Base-by-base conservation (phyloP, 2,888 invertebrate species). In the Pyralis farinalis region DNA sequence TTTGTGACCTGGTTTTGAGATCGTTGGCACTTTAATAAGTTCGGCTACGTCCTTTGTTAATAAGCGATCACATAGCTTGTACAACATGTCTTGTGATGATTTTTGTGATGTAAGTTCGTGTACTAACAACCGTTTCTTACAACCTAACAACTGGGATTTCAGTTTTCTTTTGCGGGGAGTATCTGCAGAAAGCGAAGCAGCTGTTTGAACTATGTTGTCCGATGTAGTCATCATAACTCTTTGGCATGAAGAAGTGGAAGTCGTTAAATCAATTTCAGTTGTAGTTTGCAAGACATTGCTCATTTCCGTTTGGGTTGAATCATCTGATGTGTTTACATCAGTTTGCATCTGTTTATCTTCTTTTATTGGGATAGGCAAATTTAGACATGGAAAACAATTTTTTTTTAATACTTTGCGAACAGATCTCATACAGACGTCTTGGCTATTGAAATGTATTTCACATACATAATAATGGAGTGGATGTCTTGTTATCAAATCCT, bases 351-450 rank as follows among this genome's bases (percentile, higher is more conserved):
- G n/a, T n/a, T n/a, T n/a, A n/a, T 31, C 25, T 22, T 28, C 27
- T 36, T 41, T 42, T 12, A 12, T 37, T 12, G 0, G 31, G 12
- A 11, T 25, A 30, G 42, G 42, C 42, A 42, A 34, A 30, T 31
- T 21, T 7, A 37, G 11, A 37, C 22, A 5, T 25, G 38, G 42
- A 1, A 29, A 34, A 29, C 37, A 36, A 30, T 39, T 16, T 32
- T 43, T 40, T 36, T 32, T 36, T 36, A 41, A 36, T 32, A 35
- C 3, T 41, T 41, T 41, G n/a, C 41, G 31, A 36, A 32, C 32
- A 32, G 31, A 9, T 25, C 25, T 36, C 9, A 16, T 9, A 6
- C 9, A 32, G 5, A 41, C 16, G 32, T 41, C 36, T 32, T 36
- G 16, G 4, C 12, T 12, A 25, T 41, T 27, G 32, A 41, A 41